Conservation (phyloP, 30 jellyfish, hydroid and myxozoan species). For the Catostylus mosaicus region DNA sequence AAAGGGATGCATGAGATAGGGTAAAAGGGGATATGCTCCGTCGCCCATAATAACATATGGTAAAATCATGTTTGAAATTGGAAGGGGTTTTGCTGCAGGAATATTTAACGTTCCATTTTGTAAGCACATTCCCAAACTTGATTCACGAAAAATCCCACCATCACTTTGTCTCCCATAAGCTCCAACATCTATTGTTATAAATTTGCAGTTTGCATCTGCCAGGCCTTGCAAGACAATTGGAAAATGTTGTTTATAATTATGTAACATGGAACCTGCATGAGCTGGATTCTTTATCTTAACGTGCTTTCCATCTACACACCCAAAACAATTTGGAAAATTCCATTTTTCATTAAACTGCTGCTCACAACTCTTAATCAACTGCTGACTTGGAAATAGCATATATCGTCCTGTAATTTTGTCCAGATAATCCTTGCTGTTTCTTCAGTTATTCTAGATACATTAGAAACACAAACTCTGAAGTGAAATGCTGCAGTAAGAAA, state of each 20-base stretch:
- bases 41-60: conserved; percentile 27
- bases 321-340: conserved; percentile 9
- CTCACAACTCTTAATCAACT: not conserved
- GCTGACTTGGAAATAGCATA: not conserved
- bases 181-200: conserved; percentile 7
- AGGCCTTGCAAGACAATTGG: conserved; percentile 21
- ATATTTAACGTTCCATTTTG: not conserved
- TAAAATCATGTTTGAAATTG: not conserved
- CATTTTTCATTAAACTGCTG: not conserved
- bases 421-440: conserved; percentile 20
- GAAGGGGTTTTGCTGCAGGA: conserved; percentile 9
- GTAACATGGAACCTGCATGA: conserved; percentile 31
- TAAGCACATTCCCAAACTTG: conserved; percentile 4
- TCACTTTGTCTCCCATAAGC: conserved; percentile 39
- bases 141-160: conserved; percentile 17
- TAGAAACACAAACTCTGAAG: not conserved
- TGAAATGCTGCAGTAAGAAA: conserved; percentile 3
- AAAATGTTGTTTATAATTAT: conserved; percentile 12
- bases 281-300: conserved; percentile 1
- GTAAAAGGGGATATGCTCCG: conserved; percentile 24
- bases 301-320: conserved; percentile 22
- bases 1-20: conserved; percentile 21
- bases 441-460: not conserved
- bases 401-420: not conserved
- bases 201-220: conserved; percentile 36